phyloP scores from a whole-genome alignment of 2,113 vertebrate genomes.

The Cottus gobio region DNA sequence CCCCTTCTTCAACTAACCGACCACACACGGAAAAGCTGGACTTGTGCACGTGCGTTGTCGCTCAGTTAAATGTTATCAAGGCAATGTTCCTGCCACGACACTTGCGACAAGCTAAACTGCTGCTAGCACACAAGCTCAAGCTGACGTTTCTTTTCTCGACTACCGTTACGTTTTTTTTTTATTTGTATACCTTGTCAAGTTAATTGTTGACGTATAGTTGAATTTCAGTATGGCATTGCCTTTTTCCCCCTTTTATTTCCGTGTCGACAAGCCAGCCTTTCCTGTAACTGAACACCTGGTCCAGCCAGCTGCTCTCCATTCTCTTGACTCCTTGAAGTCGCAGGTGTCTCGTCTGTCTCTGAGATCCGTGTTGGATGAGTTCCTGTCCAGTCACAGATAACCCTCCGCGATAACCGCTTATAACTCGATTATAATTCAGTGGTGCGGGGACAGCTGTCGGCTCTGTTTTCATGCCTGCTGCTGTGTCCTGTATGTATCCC shows the following conservation, averaged over 20 bases:
- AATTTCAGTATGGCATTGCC: too few relatives aligned
- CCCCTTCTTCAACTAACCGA: neutral
- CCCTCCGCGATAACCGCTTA: neutral
- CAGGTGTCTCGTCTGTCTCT: constrained; percentile 46
- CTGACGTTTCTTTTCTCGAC: neutral
- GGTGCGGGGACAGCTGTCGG: constrained; percentile 22
- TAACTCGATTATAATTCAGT: constrained; percentile 20
- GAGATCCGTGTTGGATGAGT: constrained; percentile 26
- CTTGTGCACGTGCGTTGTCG: neutral
- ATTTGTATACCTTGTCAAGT: fast-evolving
- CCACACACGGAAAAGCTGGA: fast-evolving
- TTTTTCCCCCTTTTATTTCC: fast-evolving
- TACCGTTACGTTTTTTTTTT: neutral
- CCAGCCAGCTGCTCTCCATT: constrained; percentile 48
- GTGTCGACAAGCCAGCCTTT: neutral
- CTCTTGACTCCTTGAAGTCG: constrained; percentile 19
- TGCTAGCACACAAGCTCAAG: constrained; percentile 41
- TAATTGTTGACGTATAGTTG: neutral
- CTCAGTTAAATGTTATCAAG: neutral
- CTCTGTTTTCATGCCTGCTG: neutral
- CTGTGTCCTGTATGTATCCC: neutral
- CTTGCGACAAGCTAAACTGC: constrained; percentile 46
- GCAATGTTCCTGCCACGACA: neutral
- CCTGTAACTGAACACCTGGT: constrained; percentile 57
- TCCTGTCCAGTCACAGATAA: neutral